Conservation (phyloP, 2,797 vertebrate species). For the Scolopax rusticola region DNA sequence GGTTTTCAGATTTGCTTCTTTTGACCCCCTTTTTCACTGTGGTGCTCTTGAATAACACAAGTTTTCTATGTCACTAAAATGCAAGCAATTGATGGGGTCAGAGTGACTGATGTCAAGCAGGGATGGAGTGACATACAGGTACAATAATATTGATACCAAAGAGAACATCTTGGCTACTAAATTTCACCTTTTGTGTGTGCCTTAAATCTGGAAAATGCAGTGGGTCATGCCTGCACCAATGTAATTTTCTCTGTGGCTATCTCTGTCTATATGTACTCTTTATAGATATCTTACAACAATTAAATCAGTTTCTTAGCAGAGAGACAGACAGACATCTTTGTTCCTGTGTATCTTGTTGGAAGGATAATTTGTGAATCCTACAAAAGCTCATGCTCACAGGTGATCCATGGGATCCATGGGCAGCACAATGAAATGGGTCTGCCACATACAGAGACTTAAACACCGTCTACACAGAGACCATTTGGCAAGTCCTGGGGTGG, state of each 20-base stretch:
- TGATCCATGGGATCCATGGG: too few species aligned
- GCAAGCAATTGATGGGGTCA: background rate
- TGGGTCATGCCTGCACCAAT: background rate
- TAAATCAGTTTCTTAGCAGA: background rate
- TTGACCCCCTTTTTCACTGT: background rate
- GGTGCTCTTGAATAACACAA: background rate
- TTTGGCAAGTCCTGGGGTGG: background rate
- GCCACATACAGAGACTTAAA: background rate
- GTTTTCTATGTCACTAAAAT: background rate
- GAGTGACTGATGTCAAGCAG: background rate
- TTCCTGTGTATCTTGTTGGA: background rate
- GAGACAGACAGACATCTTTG: background rate
- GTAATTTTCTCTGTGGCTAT: background rate
- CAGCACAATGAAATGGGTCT: background rate
- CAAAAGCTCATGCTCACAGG: background rate
- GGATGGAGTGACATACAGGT: accelerated
- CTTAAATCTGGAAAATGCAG: background rate
- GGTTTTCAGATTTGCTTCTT: background rate
- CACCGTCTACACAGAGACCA: background rate
- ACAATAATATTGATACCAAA: background rate
- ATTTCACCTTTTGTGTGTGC: background rate
- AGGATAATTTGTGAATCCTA: background rate
- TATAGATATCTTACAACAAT: background rate
- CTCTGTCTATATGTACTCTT: background rate
- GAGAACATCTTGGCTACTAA: background rate